Base-by-base conservation (phyloP, 2,113 vertebrate genomes). In the Coreoperca whiteheadi region DNA sequence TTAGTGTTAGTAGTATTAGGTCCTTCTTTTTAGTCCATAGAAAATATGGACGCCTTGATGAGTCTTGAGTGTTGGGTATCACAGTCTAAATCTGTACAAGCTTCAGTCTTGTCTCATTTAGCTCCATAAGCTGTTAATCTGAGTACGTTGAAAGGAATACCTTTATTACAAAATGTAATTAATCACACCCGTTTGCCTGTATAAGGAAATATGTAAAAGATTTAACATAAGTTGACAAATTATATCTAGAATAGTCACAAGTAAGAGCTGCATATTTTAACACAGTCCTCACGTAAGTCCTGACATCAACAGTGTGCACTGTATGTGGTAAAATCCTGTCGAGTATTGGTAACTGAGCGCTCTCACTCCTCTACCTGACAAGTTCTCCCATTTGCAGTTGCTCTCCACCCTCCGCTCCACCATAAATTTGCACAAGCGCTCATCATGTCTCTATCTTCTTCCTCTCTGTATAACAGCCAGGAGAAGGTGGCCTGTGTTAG, bases 401-500 rank as follows among this genome's bases (percentile, higher is more conserved):
- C 57, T 48, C n/a, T 63, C 54, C 79, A 66, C 37, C 46, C 39
- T 64, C 34, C 25, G 43, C 32, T 54, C n/a, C 21, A 46, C 39
- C 25, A 15, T 65, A 8, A 9, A 41, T 56, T 46, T n/a, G 6
- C 50, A 50, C 54, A 30, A 32, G 8, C 1, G 1, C 53, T 90
- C 25, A 89, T 28, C 21, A 63, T 15, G 8, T 68, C 37, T 72
- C 59, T 43, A 4, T 81, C 50, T 63, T 32, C 46, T 69, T 67
- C 46, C 12, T 64, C 68, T 69, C 18, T 91, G 84, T 93, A 87
- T 69, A 83, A 94, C 95, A 99, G 97, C 95, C 95, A 96, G 92
- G 97, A 98, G 94, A 97, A 97, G 94, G 89, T 97, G 90, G 93
- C 95, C 59, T 96, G 96, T 74, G 96, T 98, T 94, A 96, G 96